Evolutionary conservation across 30 jellyfish, hydroid and myxozoan species (phyloP).

Genomic region (Hydractinia symbiolongicarpus): DNA sequence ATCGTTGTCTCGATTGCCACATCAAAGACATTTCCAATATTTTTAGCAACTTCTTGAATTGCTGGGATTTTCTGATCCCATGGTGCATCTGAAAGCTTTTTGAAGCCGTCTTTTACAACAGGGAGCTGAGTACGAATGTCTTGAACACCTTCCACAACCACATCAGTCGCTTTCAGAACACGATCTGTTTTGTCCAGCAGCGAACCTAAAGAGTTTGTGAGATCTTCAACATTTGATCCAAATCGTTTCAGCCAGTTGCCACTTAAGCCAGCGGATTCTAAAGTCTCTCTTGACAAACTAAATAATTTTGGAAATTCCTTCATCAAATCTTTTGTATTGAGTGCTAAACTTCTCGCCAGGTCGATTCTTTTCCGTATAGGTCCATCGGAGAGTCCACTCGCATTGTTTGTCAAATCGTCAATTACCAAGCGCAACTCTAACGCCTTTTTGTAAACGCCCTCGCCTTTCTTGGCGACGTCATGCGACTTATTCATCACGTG

Average conservation of each 20-base stretch:
- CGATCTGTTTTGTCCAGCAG: slow-evolving; percentile 44
- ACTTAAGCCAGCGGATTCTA: slow-evolving; percentile 70
- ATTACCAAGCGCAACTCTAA: slow-evolving; percentile 12
- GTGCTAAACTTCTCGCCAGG: slow-evolving; percentile 40
- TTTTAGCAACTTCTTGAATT: slow-evolving; percentile 27
- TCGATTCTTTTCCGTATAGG: slow-evolving; percentile 56
- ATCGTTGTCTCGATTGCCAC: slow-evolving; percentile 32
- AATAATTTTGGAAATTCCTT: slow-evolving; percentile 54
- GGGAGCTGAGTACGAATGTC: slow-evolving; percentile 41
- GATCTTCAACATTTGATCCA: slow-evolving; percentile 32
- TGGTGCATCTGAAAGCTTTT: slow-evolving; percentile 46
- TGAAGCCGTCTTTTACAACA: slow-evolving; percentile 29
- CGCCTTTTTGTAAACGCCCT: slow-evolving; percentile 36
- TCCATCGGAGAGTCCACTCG: slow-evolving; percentile 32
- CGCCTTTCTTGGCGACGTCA: slow-evolving; percentile 46
- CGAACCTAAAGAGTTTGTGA: slow-evolving; percentile 36
- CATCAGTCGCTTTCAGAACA: slow-evolving; percentile 56
- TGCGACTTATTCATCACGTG: slow-evolving; percentile 49
- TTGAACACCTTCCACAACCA: slow-evolving; percentile 43
- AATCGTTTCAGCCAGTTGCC: slow-evolving; percentile 56
- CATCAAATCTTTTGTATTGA: slow-evolving; percentile 43
- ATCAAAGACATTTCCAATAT: slow-evolving; percentile 41
- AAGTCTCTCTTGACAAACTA: slow-evolving; percentile 30
- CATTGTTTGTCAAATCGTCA: slow-evolving; percentile 14
- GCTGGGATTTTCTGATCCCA: slow-evolving; percentile 53